Conservation (phyloP, 2,797 vertebrate species). For the Spondyliosoma cantharus region DNA sequence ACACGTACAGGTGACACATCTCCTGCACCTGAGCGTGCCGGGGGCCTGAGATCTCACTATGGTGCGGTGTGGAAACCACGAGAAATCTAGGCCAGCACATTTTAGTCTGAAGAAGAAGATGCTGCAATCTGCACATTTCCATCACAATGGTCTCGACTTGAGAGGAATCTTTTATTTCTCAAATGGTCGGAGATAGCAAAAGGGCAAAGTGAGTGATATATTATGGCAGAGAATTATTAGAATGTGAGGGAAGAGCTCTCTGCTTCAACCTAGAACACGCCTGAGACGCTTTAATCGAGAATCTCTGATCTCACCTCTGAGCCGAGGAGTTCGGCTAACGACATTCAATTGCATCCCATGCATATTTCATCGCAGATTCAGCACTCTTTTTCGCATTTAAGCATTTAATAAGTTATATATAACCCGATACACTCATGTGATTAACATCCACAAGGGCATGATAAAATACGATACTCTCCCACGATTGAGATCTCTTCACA, state of each 20-base stretch:
- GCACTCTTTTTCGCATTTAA: slow-evolving; percentile 41
- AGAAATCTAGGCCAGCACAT: slow-evolving; percentile 71
- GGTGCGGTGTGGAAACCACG: slow-evolving; percentile 25
- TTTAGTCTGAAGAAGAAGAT: slow-evolving; percentile 53
- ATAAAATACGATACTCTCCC: slow-evolving; percentile 52
- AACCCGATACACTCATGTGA: slow-evolving; percentile 57
- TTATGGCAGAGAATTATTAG: slow-evolving; percentile 14
- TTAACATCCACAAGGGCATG: slow-evolving; percentile 51
- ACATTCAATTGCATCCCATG: slow-evolving; percentile 32
- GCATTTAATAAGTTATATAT: slow-evolving; percentile 53
- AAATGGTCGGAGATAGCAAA: slow-evolving; percentile 20
- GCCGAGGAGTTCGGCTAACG: neutral
- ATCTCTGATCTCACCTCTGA: slow-evolving; percentile 24
- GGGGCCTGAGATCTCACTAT: slow-evolving; percentile 24
- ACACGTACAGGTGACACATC: slow-evolving; percentile 51
- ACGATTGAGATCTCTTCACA: slow-evolving; percentile 53
- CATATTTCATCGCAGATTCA: slow-evolving; percentile 51
- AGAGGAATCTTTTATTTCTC: slow-evolving; percentile 14
- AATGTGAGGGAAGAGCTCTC: slow-evolving; percentile 30
- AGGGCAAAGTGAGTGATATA: slow-evolving; percentile 27
- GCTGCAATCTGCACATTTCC: slow-evolving; percentile 64
- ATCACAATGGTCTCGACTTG: slow-evolving; percentile 53
- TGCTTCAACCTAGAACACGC: slow-evolving; percentile 23
- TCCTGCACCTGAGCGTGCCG: slow-evolving; percentile 20
- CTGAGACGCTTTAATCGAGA: slow-evolving; percentile 20